A percentile compares a stretch with the other conserved stretches of the same genome.
Conservation (phyloP, 2,888 invertebrate genomes). For the Drosophila meridiana region DNA sequence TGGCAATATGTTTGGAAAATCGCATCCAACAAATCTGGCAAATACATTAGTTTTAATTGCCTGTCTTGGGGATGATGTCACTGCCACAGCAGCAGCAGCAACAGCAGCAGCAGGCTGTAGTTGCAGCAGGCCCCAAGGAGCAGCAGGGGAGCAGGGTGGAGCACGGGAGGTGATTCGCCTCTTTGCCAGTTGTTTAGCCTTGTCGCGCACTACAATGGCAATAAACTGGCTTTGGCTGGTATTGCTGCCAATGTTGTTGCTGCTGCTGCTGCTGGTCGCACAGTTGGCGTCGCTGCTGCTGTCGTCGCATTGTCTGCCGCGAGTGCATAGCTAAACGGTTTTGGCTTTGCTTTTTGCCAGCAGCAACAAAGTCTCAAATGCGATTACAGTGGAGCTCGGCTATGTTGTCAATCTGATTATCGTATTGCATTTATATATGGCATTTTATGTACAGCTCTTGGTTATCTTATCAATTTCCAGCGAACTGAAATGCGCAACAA, state of each 20-base stretch:
- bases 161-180: background rate
- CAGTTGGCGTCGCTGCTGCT: slow-evolving; percentile 45
- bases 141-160: background rate
- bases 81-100: slow-evolving; percentile 26
- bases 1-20: slow-evolving; percentile 60
- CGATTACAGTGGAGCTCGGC: slow-evolving; percentile 36
- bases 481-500: slow-evolving; percentile 14
- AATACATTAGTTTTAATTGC: slow-evolving; percentile 73
- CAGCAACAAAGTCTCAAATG: slow-evolving; percentile 21
- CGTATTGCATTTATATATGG: background rate
- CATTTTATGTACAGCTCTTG: background rate
- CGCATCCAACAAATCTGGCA: slow-evolving; percentile 69
- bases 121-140: slow-evolving; percentile 22
- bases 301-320: slow-evolving; percentile 64
- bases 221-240: slow-evolving; percentile 65
- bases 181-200: slow-evolving; percentile 63
- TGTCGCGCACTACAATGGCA: slow-evolving; percentile 59
- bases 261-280: slow-evolving; percentile 31
- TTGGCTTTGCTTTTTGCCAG: slow-evolving; percentile 22
- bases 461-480: slow-evolving; percentile 20
- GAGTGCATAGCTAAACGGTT: slow-evolving; percentile 37
- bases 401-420: slow-evolving; percentile 13
- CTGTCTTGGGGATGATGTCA: slow-evolving; percentile 66
- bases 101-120: slow-evolving; percentile 2
- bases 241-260: slow-evolving; percentile 35